Evolutionary conservation across 2,888 invertebrate genomes (phyloP), one percentile per base, ranked within the genome.

Genomic region (Lasioglossum morio): DNA sequence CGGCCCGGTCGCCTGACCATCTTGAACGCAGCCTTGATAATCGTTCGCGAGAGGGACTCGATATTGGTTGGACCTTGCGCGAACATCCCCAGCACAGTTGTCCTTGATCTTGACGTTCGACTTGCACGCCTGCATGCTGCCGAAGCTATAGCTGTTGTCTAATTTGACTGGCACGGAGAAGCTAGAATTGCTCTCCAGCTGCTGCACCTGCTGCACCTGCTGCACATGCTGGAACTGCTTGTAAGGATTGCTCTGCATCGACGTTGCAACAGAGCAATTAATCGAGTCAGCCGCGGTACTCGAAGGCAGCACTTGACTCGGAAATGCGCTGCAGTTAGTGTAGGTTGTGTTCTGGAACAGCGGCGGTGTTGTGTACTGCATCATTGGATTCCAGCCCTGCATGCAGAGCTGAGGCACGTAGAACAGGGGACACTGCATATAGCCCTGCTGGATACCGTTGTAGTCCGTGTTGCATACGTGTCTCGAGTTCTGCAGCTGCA

Each of bases 351-450:
- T 85, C 48, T 87, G 88, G 4, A 87, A 30, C 5, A 87, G 77
- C 2, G 82, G 37, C 3, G 84, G 72, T 2, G 34, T 34, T 34
- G 34, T 34, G 63, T 90, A 90, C 19, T 89, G 89, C 7, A 85
- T 5, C 34, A 91, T n/a, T 0, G 84, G 82, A 37, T 90, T 90
- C 91, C 90, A 90, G 12, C 72, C 66, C 48, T 91, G 90, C 86
- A 89, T 81, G 37, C 86, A 91, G 14, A 85, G 12, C 10, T 66
- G 81, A 1, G 87, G 86, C 27, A 89, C 69, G 70, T 83, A 83
- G 19, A 72, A 74, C 60, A 91, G 7, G 2, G 84, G 84, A 10
- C 84, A 86, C 23, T 84, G 80, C 48, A 84, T 0, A 37, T 86
- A 90, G 43, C 88, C 76, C 60, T 83, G 81, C 10, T 84, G 89